phyloP scores from a whole-genome alignment of 2,113 vertebrate species.

The Gorsachius goisagi region DNA sequence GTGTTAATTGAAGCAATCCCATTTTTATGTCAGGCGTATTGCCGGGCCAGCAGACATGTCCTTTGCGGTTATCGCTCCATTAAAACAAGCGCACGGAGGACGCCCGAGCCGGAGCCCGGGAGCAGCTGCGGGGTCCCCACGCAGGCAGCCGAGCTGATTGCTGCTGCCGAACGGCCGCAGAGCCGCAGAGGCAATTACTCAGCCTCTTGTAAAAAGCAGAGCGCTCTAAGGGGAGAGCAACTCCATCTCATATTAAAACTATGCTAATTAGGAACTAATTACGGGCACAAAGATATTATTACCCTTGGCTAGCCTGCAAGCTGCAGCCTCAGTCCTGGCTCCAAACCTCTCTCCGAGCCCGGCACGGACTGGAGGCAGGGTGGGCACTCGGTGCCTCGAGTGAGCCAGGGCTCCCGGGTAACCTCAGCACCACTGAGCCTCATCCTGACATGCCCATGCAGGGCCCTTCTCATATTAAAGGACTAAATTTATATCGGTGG shows the following conservation, averaged over 20 bases:
- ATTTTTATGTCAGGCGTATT: neutral
- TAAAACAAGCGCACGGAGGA: neutral
- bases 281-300: neutral
- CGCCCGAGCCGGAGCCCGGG: neutral
- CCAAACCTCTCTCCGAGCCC: neutral
- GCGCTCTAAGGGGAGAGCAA: neutral
- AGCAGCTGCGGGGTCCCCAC: neutral
- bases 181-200: slow-evolving; percentile 6
- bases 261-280: slow-evolving; percentile 46
- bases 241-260: neutral
- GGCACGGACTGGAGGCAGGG: neutral
- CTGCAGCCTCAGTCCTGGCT: neutral
- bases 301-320: neutral
- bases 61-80: neutral
- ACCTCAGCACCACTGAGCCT: neutral
- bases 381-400: accelerated
- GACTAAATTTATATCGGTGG: neutral
- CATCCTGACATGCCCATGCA: neutral
- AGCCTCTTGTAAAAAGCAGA: neutral
- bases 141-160: neutral
- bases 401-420: neutral
- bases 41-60: neutral
- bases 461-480: neutral
- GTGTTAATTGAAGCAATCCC: neutral
- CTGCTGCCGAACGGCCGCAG: neutral